Evolutionary conservation across 2,888 invertebrate species (phyloP), one percentile per base, ranked within the genome.

Genomic region (Sinelater perroti): DNA sequence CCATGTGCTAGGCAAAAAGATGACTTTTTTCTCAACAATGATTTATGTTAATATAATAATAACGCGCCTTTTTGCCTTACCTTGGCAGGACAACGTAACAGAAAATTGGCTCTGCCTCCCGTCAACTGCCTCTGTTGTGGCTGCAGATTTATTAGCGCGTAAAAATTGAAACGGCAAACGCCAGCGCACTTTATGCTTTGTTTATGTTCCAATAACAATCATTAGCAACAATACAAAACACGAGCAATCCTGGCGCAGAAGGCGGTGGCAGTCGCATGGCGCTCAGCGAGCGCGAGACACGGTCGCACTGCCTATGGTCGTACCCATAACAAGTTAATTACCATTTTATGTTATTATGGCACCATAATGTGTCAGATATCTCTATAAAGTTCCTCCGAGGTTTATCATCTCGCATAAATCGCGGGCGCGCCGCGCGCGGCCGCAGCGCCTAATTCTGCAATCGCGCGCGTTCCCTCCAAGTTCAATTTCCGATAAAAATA

Each of bases 401-500:
- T 54, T 55, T 45, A 35, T 24, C 53, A 61, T 62, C 60, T 59
- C 56, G 57, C 57, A 54, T 45, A 53, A 60, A 58, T 62, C 50
- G 57, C 46, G 53, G n/a, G 46, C 56, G 54, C 56, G 24, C 7
- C 17, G n/a, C 42, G 36, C 36, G 11, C 42, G 40, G 13, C 31
- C 21, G 31, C 33, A 24, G 17, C 31, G 35, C 24, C 51, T 57
- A 52, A 53, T 35, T 46, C 46, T 57, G 26, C 35, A 52, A 36
- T 58, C 47, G 31, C 45, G 35, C 50, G 10, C 17, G 13, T 38
- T 42, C 51, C 58, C 38, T 33, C 45, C 58, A 58, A 42, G 21
- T 58, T 59, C 60, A 73, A 74, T 77, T 75, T 73, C 71, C 73
- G 75, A 75, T 77, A 77, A 78, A 78, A 78, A 77, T 77, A 70